phyloP scores from a whole-genome alignment of 92 coral and sea anemone genomes.

The Actinernus sp. region DNA sequence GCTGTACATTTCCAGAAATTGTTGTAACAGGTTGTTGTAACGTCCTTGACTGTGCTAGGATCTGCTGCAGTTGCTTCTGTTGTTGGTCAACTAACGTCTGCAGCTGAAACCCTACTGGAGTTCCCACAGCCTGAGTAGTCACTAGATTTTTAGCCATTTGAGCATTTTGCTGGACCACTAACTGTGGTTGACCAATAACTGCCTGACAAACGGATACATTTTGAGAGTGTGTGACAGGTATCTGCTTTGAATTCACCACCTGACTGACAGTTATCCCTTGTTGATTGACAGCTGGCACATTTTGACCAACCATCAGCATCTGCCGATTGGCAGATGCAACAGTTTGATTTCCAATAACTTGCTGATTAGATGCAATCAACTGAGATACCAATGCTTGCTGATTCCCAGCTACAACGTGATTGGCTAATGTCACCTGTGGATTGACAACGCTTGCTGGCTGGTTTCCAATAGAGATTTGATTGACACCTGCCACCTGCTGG shows the following conservation, averaged over 20 bases:
- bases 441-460: too few species aligned
- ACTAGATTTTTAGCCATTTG: not conserved
- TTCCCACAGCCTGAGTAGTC: constrained; percentile 1
- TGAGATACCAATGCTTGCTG: constrained; percentile 9
- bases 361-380: constrained; percentile 27
- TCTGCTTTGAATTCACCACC: not conserved
- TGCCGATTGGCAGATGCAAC: constrained; percentile 7
- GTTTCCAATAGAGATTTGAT: too few species aligned
- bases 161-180: not conserved
- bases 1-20: constrained; percentile 8
- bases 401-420: constrained; percentile 6
- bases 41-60: constrained; percentile 15
- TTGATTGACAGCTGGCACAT: not conserved
- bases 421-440: constrained; percentile 16
- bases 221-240: not conserved
- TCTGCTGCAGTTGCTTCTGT: constrained; percentile 37
- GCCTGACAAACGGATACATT: not conserved
- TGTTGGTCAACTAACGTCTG: constrained; percentile 47
- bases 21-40: constrained; percentile 22
- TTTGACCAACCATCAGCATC: not conserved
- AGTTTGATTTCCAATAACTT: not conserved
- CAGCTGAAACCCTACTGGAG: constrained; percentile 42
- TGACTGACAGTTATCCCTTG: not conserved
- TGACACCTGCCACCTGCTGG: too few species aligned
- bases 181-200: not conserved